Percentiles rank a stretch among this genome's conserved stretches.
Conservation (phyloP, 1,140 invertebrate species). For the Paralvinella palmiformis region DNA sequence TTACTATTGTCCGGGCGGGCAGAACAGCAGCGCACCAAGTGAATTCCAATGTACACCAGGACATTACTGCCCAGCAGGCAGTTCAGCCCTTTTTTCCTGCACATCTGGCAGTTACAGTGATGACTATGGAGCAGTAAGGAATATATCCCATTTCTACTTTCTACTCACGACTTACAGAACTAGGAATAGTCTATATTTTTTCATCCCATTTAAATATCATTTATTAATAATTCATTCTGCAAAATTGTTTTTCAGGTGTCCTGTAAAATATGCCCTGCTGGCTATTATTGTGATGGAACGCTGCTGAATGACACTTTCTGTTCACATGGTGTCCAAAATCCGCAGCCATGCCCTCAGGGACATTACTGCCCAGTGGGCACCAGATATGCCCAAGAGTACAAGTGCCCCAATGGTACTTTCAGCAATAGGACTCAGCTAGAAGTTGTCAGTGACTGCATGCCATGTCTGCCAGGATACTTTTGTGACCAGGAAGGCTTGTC, state of each 20-base stretch:
- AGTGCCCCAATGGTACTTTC: slow-evolving; percentile 33
- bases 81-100: slow-evolving; percentile 28
- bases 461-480: slow-evolving; percentile 28
- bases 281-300: slow-evolving; percentile 42
- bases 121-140: slow-evolving; percentile 36
- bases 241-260: slow-evolving; percentile 24
- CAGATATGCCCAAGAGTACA: slow-evolving; percentile 30
- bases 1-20: slow-evolving; percentile 44
- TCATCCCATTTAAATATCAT: too few species aligned
- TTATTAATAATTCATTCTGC: too few species aligned
- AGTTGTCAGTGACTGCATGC: slow-evolving; percentile 29
- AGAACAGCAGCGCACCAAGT: slow-evolving; percentile 32
- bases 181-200: too few species aligned
- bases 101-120: slow-evolving; percentile 39
- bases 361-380: slow-evolving; percentile 38
- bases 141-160: neutral
- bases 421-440: slow-evolving; percentile 25
- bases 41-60: slow-evolving; percentile 19
- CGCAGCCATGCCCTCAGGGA: slow-evolving; percentile 32
- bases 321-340: slow-evolving; percentile 41
- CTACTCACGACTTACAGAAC: too few species aligned
- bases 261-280: slow-evolving; percentile 36
- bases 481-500: slow-evolving; percentile 24
- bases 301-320: slow-evolving; percentile 38
- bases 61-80: slow-evolving; percentile 19